Evolutionary conservation across 2,888 invertebrate species (phyloP).

Genomic region (Drosophila lacicola): DNA sequence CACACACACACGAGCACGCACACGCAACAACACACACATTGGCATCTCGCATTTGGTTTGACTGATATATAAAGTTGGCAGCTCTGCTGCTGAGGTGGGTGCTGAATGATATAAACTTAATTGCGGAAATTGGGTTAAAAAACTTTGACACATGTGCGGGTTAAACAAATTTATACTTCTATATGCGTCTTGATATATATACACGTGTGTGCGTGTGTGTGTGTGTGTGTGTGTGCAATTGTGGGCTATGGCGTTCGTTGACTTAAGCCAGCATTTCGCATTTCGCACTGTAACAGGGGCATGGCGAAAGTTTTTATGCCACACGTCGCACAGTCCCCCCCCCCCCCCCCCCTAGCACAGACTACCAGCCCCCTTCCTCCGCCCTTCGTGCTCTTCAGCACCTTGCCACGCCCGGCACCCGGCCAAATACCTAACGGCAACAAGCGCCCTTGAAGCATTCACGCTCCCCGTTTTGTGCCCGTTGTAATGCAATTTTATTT

Average conservation of each 20-base stretch:
- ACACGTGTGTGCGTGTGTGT: conserved; percentile 1
- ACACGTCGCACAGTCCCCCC: conserved; percentile 41
- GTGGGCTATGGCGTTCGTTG: conserved; percentile 67
- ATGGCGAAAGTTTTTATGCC: conserved; percentile 70
- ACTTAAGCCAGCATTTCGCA: conserved; percentile 62
- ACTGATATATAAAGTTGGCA: conserved; percentile 53
- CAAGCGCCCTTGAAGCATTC: conserved; percentile 52
- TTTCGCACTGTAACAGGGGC: conserved; percentile 52
- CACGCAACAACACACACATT: neutral
- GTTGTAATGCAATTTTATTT: conserved; percentile 80
- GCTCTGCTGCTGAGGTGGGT: conserved; percentile 48
- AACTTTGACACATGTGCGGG: conserved; percentile 81
- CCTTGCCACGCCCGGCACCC: neutral
- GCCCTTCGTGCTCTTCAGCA: too few species aligned
- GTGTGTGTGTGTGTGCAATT: conserved; percentile 18
- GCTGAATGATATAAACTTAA: conserved; percentile 81
- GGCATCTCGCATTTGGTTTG: conserved; percentile 30
- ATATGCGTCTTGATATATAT: conserved; percentile 10
- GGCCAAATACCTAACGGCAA: conserved; percentile 25
- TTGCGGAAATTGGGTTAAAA: conserved; percentile 79
- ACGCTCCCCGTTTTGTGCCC: conserved; percentile 57
- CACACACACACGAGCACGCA: conserved; percentile 4
- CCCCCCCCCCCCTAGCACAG: too few species aligned
- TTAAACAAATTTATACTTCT: conserved; percentile 70
- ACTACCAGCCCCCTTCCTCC: neutral